Conservation (phyloP, 2,113 vertebrate species). For the Trichechus manatus region DNA sequence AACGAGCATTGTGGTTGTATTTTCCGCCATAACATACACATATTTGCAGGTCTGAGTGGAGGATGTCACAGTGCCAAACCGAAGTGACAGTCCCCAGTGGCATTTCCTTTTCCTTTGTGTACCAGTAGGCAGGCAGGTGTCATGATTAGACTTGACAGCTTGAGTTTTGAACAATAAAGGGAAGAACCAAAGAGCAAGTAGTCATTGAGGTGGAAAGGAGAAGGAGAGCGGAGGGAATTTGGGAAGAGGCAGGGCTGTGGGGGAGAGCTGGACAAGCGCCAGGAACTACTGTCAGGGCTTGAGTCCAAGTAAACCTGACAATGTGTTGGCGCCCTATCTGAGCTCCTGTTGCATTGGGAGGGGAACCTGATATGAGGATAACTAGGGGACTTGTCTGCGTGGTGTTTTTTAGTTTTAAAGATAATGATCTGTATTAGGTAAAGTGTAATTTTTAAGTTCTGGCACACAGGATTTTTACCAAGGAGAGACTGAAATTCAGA, state of each 20-base stretch:
- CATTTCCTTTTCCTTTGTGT: conserved; percentile 14
- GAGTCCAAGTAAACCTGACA: conserved; percentile 11
- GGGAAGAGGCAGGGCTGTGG: neutral
- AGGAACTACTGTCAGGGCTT: conserved; percentile 43
- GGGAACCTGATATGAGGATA: neutral
- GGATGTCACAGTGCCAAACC: neutral
- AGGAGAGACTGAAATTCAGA: neutral
- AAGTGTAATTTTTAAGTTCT: neutral
- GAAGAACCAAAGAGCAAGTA: conserved; percentile 64
- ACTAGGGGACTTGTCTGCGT: neutral
- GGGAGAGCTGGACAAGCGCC: neutral
- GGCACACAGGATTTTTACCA: neutral
- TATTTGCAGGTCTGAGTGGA: neutral
- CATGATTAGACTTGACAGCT: conserved; percentile 70
- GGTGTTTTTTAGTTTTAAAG: neutral
- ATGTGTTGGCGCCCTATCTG: neutral
- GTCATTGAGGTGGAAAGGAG: conserved; percentile 58
- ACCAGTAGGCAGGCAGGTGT: conserved; percentile 51
- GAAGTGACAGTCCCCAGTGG: neutral
- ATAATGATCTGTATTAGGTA: neutral
- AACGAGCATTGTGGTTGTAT: neutral
- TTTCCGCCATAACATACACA: neutral
- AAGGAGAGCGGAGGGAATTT: neutral
- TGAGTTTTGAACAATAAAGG: conserved; percentile 53
- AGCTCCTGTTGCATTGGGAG: neutral